These are phyloP conservation scores for Eulimnadia texana DNA, from an alignment of 1,140 invertebrate species.

Conservation along the genomic window DNA sequence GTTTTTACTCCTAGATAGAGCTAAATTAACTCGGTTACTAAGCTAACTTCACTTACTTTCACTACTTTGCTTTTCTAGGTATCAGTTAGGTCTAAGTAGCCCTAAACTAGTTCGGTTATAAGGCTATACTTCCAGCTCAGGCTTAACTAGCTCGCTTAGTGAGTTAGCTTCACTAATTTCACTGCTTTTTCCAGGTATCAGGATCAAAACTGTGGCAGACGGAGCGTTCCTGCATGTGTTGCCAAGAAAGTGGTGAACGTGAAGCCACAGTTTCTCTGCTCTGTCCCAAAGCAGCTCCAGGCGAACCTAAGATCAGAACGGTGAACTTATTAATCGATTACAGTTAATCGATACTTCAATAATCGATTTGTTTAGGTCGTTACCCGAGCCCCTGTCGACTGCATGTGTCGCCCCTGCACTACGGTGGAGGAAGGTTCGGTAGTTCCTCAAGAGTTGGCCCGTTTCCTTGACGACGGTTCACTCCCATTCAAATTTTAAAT, in stretches of 20 bases:
- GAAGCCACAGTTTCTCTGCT: constrained; percentile 75
- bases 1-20: no score
- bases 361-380: constrained; percentile 42
- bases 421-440: constrained; percentile 70
- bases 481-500: constrained; percentile 17
- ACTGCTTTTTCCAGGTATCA: constrained; percentile 49
- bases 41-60: no score
- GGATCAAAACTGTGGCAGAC: constrained; percentile 93
- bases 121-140: no score
- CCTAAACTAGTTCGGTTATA: no score
- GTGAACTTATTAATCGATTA: constrained; percentile 35
- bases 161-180: constrained; percentile 3
- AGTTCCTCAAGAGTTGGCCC: constrained; percentile 69
- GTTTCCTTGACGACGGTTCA: constrained; percentile 63
- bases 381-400: constrained; percentile 67
- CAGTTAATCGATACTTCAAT: neutral
- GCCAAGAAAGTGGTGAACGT: constrained; percentile 80
- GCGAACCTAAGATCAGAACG: constrained; percentile 71
- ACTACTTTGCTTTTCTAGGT: no score
- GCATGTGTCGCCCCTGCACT: constrained; percentile 85
- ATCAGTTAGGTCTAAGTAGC: no score
- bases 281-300: constrained; percentile 73
- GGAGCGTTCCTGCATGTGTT: constrained; percentile 86
- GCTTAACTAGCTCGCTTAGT: no score
- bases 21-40: no score